Percentiles rank a stretch among this genome's conserved stretches.
Conservation (phyloP, 1,140 invertebrate genomes). For the Gryllus bimaculatus region DNA sequence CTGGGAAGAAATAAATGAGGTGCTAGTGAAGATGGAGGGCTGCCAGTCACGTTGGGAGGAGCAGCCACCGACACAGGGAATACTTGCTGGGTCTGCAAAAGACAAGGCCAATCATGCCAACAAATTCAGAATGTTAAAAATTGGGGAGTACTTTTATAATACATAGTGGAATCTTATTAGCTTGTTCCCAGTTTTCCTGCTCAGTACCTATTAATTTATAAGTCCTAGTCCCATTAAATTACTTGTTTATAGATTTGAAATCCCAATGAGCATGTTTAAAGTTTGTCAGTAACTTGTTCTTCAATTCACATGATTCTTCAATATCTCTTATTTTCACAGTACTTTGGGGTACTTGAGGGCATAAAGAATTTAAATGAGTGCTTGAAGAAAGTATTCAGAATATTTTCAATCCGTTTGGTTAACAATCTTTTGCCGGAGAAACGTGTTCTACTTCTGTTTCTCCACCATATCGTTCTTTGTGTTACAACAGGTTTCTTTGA, state of each 20-base stretch:
- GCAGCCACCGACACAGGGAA: constrained; percentile 9
- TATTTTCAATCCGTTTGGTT: too few relatives aligned
- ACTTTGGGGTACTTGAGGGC: too few relatives aligned
- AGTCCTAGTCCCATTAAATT: neutral
- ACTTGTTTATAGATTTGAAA: neutral
- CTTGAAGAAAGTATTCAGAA: too few relatives aligned
- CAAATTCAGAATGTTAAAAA: neutral
- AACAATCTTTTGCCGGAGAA: too few relatives aligned
- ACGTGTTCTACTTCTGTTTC: too few relatives aligned
- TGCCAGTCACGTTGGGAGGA: neutral
- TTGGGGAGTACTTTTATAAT: neutral
- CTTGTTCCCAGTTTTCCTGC: neutral
- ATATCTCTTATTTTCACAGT: too few relatives aligned
- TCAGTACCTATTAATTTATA: neutral
- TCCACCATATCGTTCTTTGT: too few relatives aligned
- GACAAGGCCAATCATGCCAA: neutral
- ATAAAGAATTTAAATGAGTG: too few relatives aligned
- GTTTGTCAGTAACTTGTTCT: neutral
- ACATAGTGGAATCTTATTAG: neutral
- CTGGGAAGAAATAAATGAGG: neutral
- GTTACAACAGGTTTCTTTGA: too few relatives aligned
- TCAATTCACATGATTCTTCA: too few relatives aligned
- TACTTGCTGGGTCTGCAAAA: neutral
- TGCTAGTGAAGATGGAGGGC: neutral
- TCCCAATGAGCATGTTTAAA: neutral